These are phyloP conservation scores for Loriculus beryllinus DNA, from an alignment of 2,797 vertebrate species.

Conservation along the genomic window DNA sequence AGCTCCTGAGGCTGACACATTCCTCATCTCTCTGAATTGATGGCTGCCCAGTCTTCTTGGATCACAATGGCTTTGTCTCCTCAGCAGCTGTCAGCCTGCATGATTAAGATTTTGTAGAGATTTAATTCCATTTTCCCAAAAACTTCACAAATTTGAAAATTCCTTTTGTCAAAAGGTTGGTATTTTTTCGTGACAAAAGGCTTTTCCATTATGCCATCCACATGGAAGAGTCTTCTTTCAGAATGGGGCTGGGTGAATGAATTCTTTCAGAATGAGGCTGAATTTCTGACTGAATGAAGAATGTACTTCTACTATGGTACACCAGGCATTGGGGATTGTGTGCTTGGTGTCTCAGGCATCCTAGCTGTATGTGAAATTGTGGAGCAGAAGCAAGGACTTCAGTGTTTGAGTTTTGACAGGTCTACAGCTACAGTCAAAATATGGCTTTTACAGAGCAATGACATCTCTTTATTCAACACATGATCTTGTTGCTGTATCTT, in stretches of 20 bases:
- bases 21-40: background rate
- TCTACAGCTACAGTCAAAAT: background rate
- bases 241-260: background rate
- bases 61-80: background rate
- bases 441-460: background rate
- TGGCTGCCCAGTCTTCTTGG: background rate
- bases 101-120: background rate
- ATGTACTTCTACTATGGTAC: accelerated
- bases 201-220: background rate
- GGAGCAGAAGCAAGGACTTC: background rate
- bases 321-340: accelerated
- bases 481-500: background rate
- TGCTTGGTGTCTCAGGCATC: background rate
- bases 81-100: background rate
- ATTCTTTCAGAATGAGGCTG: background rate
- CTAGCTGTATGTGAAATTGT: background rate
- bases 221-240: background rate
- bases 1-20: background rate
- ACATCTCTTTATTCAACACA: background rate
- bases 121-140: background rate
- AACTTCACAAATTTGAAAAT: background rate
- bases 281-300: background rate
- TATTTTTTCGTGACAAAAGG: background rate
- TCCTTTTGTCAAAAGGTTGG: background rate
- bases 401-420: background rate